Evolutionary conservation across 2,888 invertebrate species (phyloP).

Genomic region (Tolmerus cingulatus): DNA sequence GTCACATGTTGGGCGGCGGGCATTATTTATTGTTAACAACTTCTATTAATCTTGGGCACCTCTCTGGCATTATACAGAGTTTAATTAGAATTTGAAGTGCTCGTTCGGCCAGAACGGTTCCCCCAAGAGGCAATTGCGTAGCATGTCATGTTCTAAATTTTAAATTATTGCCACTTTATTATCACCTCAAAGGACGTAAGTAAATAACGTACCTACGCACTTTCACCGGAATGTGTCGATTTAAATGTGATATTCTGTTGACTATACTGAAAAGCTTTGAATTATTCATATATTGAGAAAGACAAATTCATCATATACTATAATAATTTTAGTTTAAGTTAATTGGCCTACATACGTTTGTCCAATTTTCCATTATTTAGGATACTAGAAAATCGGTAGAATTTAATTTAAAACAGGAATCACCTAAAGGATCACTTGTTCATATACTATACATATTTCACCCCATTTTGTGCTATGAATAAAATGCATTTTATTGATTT

Average conservation of each 20-base stretch:
- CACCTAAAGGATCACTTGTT: too few species aligned
- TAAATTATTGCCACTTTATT: not conserved
- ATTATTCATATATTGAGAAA: not conserved
- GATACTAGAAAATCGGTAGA: too few species aligned
- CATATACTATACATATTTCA: too few species aligned
- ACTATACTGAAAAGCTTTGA: not conserved
- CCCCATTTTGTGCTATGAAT: too few species aligned
- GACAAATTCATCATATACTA: not conserved
- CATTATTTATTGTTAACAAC: slow-evolving; percentile 24
- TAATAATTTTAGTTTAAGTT: not conserved
- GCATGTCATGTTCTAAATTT: not conserved
- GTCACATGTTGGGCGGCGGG: not conserved
- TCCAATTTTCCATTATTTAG: too few species aligned
- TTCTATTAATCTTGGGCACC: not conserved
- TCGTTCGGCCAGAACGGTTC: not conserved
- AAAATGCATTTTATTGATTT: too few species aligned
- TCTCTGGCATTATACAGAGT: not conserved
- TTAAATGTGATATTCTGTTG: not conserved
- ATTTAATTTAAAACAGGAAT: too few species aligned
- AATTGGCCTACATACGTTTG: too few species aligned
- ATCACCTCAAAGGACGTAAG: not conserved
- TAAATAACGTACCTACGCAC: not conserved
- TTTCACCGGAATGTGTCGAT: not conserved
- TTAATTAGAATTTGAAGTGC: slow-evolving; percentile 12
- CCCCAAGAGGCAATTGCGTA: not conserved